Evolutionary conservation across 2,113 vertebrate species (phyloP).

Genomic region (Lophura nycthemera): DNA sequence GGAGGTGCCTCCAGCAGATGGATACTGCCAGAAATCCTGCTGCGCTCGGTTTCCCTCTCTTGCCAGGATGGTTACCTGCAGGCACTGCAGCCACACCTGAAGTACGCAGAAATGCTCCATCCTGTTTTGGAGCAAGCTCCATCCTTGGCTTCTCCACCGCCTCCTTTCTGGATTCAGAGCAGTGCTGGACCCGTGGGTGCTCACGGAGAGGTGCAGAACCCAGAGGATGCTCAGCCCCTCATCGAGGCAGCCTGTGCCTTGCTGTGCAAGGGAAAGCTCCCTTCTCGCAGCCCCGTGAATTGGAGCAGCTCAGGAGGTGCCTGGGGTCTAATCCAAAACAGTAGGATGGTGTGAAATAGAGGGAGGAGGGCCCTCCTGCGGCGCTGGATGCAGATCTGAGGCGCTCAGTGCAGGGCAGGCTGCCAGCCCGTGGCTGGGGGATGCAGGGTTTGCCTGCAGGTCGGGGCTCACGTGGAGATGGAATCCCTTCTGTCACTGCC

Average conservation of each 20-base stretch:
- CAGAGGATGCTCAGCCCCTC: background rate
- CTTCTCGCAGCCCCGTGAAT: background rate
- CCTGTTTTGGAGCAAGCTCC: background rate
- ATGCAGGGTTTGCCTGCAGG: background rate
- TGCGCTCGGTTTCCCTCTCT: background rate
- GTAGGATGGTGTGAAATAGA: background rate
- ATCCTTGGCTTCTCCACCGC: background rate
- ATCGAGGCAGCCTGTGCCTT: background rate
- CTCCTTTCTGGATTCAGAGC: background rate
- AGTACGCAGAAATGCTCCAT: background rate
- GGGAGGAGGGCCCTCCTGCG: background rate
- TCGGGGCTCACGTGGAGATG: rapidly evolving
- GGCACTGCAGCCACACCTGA: background rate
- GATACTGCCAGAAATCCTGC: background rate
- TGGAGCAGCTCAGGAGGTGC: background rate
- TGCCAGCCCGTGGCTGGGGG: background rate
- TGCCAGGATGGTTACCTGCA: background rate
- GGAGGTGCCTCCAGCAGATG: background rate
- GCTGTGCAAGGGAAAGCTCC: background rate
- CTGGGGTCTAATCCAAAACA: conserved; percentile 24
- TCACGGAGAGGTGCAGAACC: background rate
- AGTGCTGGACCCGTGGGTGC: background rate
- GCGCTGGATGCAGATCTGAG: background rate
- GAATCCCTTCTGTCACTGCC: background rate
- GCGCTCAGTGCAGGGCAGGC: background rate